Conservation (phyloP, 2,888 invertebrate species). For the Automeris io region DNA sequence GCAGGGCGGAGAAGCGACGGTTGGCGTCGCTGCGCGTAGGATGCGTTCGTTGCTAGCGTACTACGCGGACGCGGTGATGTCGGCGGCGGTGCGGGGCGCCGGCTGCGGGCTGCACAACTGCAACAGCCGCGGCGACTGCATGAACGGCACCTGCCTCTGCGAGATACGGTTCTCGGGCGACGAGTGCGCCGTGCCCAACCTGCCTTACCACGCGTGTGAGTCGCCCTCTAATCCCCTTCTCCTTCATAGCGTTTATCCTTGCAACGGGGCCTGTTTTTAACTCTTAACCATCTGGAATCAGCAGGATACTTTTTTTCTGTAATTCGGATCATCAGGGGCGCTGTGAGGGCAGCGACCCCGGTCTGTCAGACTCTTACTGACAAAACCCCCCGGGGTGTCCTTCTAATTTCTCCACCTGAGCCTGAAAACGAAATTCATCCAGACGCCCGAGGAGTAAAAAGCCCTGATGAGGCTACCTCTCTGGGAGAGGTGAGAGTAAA, state of each 20-base stretch:
- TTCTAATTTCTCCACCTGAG: too few species aligned
- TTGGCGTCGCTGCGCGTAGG: slow-evolving; percentile 45
- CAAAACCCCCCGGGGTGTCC: too few species aligned
- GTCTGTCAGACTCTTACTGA: too few species aligned
- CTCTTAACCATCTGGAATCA: too few species aligned
- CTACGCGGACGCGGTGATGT: slow-evolving; percentile 69
- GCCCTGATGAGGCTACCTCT: background rate
- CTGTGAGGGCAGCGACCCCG: too few species aligned
- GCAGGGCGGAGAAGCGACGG: slow-evolving; percentile 43
- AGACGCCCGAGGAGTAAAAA: too few species aligned
- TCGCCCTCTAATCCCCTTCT: too few species aligned
- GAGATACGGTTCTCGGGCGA: slow-evolving; percentile 92
- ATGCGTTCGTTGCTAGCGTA: slow-evolving; percentile 71
- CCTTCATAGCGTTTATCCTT: background rate
- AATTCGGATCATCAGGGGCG: too few species aligned
- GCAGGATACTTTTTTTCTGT: too few species aligned
- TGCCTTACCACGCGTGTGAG: slow-evolving; percentile 79
- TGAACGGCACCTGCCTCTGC: slow-evolving; percentile 93
- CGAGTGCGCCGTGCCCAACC: slow-evolving; percentile 88
- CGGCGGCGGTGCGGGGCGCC: slow-evolving; percentile 55
- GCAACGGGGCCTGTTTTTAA: background rate
- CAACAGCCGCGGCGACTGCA: slow-evolving; percentile 93
- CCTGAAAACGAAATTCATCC: too few species aligned
- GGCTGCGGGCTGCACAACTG: slow-evolving; percentile 84
- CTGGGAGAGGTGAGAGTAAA: too few species aligned